Conservation (phyloP, 2,888 invertebrate species). For the Dryadula phaetusa region DNA sequence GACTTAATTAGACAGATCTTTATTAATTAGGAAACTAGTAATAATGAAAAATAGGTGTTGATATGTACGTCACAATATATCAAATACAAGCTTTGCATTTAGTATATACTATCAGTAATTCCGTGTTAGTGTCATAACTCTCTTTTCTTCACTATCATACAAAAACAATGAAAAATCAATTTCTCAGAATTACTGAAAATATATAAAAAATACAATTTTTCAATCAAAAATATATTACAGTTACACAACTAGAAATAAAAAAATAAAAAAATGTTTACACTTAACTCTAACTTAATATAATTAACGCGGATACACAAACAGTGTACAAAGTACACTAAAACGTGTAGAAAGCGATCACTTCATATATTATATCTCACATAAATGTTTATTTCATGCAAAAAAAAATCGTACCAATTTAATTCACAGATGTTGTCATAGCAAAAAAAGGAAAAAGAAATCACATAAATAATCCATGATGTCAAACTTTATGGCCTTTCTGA, state of each 20-base stretch:
- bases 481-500: not conserved
- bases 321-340: slow-evolving; percentile 16
- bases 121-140: not conserved
- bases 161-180: not conserved
- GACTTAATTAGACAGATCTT: slow-evolving; percentile 8
- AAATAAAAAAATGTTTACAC: slow-evolving; percentile 1
- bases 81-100: not conserved
- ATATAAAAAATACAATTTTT: not conserved
- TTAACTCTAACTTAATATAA: not conserved
- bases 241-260: not conserved
- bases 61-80: slow-evolving; percentile 1
- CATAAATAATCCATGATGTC: too few species aligned
- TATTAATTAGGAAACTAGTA: not conserved
- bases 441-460: too few species aligned
- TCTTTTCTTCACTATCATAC: not conserved
- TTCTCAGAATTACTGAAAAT: not conserved
- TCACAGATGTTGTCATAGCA: not conserved
- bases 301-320: not conserved
- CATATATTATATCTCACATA: not conserved
- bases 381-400: slow-evolving; percentile 7
- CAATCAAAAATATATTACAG: not conserved
- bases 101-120: slow-evolving; percentile 3
- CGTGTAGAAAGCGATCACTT: slow-evolving; percentile 14
- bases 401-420: not conserved
- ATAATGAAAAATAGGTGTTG: not conserved